phyloP scores from a whole-genome alignment of 2,113 vertebrate genomes.

The Cranoglanis bouderius region DNA sequence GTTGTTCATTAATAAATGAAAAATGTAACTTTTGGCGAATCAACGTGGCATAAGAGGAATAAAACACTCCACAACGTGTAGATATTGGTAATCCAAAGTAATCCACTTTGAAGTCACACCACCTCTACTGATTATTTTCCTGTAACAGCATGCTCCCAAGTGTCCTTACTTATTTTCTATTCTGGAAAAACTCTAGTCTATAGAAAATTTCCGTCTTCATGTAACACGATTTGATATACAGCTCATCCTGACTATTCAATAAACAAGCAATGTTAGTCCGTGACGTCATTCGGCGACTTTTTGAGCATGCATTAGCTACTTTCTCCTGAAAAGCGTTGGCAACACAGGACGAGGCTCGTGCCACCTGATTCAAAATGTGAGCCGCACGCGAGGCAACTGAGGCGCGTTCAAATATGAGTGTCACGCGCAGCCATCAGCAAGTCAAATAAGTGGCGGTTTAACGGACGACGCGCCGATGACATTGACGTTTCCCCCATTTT shows the following conservation, averaged over 20 bases:
- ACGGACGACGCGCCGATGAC: not conserved
- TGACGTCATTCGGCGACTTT: not conserved
- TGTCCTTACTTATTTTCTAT: not conserved
- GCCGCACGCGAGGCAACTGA: not conserved
- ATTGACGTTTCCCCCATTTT: not conserved
- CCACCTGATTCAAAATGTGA: not conserved
- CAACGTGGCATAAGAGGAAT: not conserved
- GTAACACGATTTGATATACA: not conserved
- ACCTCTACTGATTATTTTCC: not conserved
- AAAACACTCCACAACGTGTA: not conserved
- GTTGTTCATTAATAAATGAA: not conserved
- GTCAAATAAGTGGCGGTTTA: conserved; percentile 29
- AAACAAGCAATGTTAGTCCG: not conserved
- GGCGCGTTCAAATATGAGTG: not conserved
- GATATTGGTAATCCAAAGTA: not conserved
- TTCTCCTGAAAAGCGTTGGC: not conserved
- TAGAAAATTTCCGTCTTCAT: not conserved
- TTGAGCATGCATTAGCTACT: not conserved
- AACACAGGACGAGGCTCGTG: not conserved
- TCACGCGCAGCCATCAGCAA: conserved; percentile 24
- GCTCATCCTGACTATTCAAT: not conserved
- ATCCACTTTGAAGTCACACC: not conserved
- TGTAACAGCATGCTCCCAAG: not conserved
- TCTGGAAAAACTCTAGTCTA: too few relatives aligned
- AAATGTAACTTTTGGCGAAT: not conserved